Percentiles rank a stretch among this genome's conserved stretches.
Evolutionary conservation across 2,797 vertebrate species (phyloP).

Genomic region (Enteromius thamalakanensis): DNA sequence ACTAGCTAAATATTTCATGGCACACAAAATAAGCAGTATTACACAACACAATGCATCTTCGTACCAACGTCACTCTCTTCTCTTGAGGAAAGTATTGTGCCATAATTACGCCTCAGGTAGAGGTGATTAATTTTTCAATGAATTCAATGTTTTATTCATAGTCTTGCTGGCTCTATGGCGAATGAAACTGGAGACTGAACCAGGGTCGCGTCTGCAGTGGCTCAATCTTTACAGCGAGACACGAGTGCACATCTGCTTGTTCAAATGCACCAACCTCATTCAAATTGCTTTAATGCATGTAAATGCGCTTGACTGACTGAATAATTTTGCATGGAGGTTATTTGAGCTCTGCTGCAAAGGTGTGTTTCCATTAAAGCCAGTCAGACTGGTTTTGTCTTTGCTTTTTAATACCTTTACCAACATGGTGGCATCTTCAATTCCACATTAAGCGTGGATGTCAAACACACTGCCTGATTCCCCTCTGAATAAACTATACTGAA

Average conservation of each 20-base stretch:
- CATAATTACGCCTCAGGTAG: conserved; percentile 79
- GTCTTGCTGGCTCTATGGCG: conserved; percentile 65
- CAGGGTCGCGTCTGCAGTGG: conserved; percentile 57
- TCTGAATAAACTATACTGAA: conserved; percentile 56
- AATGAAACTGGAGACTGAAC: conserved; percentile 63
- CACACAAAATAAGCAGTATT: conserved; percentile 59
- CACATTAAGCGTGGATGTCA: conserved; percentile 19
- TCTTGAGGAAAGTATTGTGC: conserved; percentile 64
- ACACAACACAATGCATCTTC: conserved; percentile 50
- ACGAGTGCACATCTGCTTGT: conserved; percentile 33
- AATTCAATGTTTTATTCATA: conserved; percentile 82
- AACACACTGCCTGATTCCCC: conserved; percentile 46
- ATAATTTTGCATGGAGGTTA: conserved; percentile 55
- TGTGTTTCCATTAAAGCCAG: conserved; percentile 32
- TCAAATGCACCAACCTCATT: conserved; percentile 48
- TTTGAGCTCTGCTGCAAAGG: conserved; percentile 25
- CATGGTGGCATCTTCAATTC: conserved; percentile 17
- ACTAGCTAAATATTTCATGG: conserved; percentile 73
- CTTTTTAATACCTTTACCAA: conserved; percentile 35
- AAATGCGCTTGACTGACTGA: conserved; percentile 50
- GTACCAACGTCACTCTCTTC: conserved; percentile 40
- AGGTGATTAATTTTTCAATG: conserved; percentile 80
- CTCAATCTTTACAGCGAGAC: conserved; percentile 46
- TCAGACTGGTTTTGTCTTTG: conserved; percentile 40
- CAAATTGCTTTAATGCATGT: conserved; percentile 53